Evolutionary conservation across 37 sponge, comb jelly and placozoan genomes (phyloP).

Genomic region (Halisarca cf. caerulea): DNA sequence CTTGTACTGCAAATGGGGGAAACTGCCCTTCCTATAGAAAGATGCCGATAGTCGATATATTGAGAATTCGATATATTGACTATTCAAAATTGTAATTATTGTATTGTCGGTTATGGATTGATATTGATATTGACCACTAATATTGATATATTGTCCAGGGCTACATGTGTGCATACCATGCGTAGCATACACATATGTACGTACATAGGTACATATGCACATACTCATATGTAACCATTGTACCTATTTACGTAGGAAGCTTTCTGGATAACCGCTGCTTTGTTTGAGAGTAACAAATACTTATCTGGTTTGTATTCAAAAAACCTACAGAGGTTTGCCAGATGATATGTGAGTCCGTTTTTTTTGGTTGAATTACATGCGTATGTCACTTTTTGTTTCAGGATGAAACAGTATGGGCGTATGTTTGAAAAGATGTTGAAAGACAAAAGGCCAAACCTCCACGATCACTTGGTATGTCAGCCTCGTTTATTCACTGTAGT

Average conservation of each 20-base stretch:
- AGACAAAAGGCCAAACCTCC: not conserved
- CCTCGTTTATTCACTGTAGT: too few species aligned
- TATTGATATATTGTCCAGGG: too few species aligned
- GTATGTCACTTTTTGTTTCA: not conserved
- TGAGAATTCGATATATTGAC: too few species aligned
- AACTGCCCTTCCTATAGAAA: too few species aligned
- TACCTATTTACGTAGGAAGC: slow-evolving; percentile 10
- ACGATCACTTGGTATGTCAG: slow-evolving; percentile 20
- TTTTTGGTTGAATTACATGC: not conserved
- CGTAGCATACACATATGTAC: not conserved
- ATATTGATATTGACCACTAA: too few species aligned
- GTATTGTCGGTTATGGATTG: too few species aligned
- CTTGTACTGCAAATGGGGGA: too few species aligned
- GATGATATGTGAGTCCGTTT: too few species aligned
- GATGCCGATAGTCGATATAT: too few species aligned
- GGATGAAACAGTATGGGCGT: not conserved
- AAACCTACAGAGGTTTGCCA: slow-evolving; percentile 11
- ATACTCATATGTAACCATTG: too few species aligned
- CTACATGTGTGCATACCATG: not conserved
- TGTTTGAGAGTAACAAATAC: slow-evolving; percentile 24
- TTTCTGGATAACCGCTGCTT: slow-evolving; percentile 20
- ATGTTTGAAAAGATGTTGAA: slow-evolving; percentile 6
- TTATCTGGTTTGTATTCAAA: slow-evolving; percentile 5
- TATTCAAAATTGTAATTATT: too few species aligned
- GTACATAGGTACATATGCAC: too few species aligned